Conservation (phyloP, 1,140 invertebrate genomes). For the Trichomalopsis sarcophagae region DNA sequence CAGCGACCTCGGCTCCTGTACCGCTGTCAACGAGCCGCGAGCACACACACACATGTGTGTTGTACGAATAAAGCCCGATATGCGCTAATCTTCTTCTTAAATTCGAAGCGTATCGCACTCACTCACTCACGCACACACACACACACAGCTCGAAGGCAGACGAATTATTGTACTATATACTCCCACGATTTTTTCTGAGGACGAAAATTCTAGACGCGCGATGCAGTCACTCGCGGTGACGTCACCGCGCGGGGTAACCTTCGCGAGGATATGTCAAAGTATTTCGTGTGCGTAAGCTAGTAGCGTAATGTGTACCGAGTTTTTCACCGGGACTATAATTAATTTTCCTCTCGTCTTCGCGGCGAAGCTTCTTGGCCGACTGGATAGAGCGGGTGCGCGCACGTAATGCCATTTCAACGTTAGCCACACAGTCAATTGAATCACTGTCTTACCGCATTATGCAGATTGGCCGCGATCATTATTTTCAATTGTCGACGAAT, state of each 20-base stretch:
- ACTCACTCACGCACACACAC: neutral
- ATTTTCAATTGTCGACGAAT: slow-evolving; percentile 47
- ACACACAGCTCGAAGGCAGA: neutral
- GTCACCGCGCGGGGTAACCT: neutral
- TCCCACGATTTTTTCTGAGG: neutral
- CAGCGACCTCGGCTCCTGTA: slow-evolving; percentile 33
- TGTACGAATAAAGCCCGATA: neutral
- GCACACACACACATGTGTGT: neutral
- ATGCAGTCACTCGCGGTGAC: neutral
- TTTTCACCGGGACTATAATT: neutral
- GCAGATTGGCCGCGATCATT: slow-evolving; percentile 46
- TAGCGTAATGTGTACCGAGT: no score
- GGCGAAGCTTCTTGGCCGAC: no score
- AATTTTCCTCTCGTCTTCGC: neutral
- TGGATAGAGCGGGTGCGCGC: neutral
- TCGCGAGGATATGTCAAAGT: no score
- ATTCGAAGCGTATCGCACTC: no score
- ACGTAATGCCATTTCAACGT: neutral
- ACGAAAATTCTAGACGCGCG: neutral
- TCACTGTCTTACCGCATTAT: slow-evolving; percentile 48
- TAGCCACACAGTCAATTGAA: slow-evolving; percentile 44
- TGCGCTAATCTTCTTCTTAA: slow-evolving; percentile 21
- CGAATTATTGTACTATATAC: neutral
- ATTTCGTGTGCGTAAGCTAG: no score
- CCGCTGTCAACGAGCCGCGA: neutral